phyloP scores from a whole-genome alignment of 2,888 invertebrate genomes.

The Tigriopus californicus region DNA sequence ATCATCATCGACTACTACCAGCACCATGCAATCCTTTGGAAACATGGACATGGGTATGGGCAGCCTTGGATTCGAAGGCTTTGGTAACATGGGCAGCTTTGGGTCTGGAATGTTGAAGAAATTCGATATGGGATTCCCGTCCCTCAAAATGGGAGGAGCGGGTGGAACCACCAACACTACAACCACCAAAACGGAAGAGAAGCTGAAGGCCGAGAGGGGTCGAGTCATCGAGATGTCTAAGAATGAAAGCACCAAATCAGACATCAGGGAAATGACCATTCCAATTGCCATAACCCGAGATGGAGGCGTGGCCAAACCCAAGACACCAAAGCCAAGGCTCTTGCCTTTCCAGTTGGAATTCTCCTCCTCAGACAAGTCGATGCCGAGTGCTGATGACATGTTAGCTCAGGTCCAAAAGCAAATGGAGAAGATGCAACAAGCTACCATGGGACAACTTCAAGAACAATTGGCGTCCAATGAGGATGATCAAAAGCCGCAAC shows the following conservation, averaged over 20 bases:
- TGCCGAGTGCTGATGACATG: conserved; percentile 14
- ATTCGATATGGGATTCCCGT: too few species aligned
- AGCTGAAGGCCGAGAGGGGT: conserved; percentile 8
- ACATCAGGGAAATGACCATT: conserved; percentile 14
- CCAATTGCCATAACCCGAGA: conserved; percentile 4
- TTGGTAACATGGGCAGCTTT: neutral
- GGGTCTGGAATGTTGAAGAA: too few species aligned
- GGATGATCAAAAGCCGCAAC: neutral
- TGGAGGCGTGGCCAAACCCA: neutral
- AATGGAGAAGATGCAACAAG: conserved; percentile 14
- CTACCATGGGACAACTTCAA: conserved; percentile 8
- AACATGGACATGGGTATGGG: too few species aligned
- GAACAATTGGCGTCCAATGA: neutral
- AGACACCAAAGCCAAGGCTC: conserved; percentile 12
- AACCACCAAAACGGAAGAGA: neutral
- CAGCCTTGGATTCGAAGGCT: neutral
- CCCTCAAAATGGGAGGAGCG: neutral
- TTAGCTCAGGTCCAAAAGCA: conserved; percentile 14
- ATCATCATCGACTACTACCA: neutral
- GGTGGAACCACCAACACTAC: neutral
- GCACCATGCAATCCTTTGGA: neutral
- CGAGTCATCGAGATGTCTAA: conserved; percentile 7
- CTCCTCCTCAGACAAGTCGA: neutral
- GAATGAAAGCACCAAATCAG: neutral
- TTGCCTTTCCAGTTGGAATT: conserved; percentile 12